Evolutionary conservation across 2,888 invertebrate genomes (phyloP), one percentile per base, ranked within the genome.

Genomic region (Bruchidius siliquastri): DNA sequence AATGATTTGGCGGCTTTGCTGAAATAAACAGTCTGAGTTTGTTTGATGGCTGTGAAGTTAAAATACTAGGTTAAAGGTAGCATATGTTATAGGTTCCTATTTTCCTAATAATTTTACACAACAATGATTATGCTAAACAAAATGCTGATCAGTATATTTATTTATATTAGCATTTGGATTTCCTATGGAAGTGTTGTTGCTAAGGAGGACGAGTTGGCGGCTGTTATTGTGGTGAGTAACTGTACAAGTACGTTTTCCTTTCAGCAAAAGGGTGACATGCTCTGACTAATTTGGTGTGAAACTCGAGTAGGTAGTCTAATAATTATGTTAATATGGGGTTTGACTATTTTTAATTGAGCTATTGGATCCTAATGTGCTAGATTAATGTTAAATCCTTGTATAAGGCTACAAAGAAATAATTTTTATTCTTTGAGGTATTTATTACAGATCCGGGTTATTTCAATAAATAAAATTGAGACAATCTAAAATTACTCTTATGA

Each of bases 211-310:
- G 72, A 74, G 49, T 68, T 80, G 67, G 73, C 78, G 21, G 77
- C 77, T 68, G 76, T 80, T 71, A 76, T 79, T 72, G 80, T 78
- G 75, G 80, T 80, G 73, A 76, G 76, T 79, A 20, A 20, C 4
- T 21, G 68, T 67, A n/a, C 66, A 71, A n/a, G n/a, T n/a, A 73
- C 13, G 6, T 1, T 69, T 30, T n/a, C 72, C 2, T 71, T 13
- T 72, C 8, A 20, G 10, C 21, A n/a, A n/a, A n/a, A n/a, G n/a
- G n/a, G 8, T n/a, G n/a, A n/a, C n/a, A n/a, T 20, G 66, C 66
- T 66, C 10, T 66, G 66, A 10, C 10, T 66, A 68, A n/a, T n/a
- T n/a, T n/a, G n/a, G n/a, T n/a, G n/a, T n/a, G n/a, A n/a, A n/a
- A n/a, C n/a, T n/a, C n/a, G n/a, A n/a, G n/a, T n/a, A n/a, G n/a